phyloP scores from a whole-genome alignment of 2,888 invertebrate genomes.

The Scrobipalpa atriplicella region DNA sequence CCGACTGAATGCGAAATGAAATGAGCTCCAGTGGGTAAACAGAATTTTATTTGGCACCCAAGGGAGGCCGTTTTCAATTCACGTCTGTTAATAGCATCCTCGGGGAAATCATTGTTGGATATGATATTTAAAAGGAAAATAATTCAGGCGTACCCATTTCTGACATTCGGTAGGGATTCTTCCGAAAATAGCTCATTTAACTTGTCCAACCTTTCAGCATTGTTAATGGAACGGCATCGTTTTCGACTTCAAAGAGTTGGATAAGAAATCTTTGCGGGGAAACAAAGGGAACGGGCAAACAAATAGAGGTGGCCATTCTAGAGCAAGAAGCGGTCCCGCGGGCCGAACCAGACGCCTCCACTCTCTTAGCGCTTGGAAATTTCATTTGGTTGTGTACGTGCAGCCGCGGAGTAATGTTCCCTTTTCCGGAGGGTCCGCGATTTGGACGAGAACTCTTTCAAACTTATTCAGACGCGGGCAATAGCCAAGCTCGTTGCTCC shows the following conservation, averaged over 20 bases:
- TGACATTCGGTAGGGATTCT: not conserved
- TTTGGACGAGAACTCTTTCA: conserved; percentile 61
- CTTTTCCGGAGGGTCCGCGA: conserved; percentile 59
- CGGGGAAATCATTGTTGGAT: conserved; percentile 30
- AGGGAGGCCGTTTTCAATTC: conserved; percentile 30
- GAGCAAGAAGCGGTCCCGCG: conserved; percentile 45
- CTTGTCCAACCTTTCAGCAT: conserved; percentile 1
- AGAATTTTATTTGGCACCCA: conserved; percentile 28
- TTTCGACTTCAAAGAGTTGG: conserved; percentile 44
- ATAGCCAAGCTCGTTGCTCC: conserved; percentile 62
- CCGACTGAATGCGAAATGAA: conserved; percentile 25
- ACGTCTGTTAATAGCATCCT: conserved; percentile 29
- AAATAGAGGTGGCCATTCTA: conserved; percentile 53
- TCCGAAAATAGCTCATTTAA: not conserved
- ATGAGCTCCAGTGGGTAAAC: conserved; percentile 19
- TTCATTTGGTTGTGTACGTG: conserved; percentile 78
- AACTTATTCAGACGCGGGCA: conserved; percentile 64
- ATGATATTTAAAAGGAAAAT: conserved; percentile 23
- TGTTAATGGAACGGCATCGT: conserved; percentile 37
- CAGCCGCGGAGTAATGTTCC: conserved; percentile 65
- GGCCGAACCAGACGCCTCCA: conserved; percentile 48
- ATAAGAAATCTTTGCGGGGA: conserved; percentile 42
- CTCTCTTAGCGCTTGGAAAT: conserved; percentile 69
- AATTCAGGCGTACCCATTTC: conserved; percentile 30
- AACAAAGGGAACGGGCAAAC: conserved; percentile 53